Conservation (phyloP, 1,140 invertebrate species). For the Magallana gigas region DNA sequence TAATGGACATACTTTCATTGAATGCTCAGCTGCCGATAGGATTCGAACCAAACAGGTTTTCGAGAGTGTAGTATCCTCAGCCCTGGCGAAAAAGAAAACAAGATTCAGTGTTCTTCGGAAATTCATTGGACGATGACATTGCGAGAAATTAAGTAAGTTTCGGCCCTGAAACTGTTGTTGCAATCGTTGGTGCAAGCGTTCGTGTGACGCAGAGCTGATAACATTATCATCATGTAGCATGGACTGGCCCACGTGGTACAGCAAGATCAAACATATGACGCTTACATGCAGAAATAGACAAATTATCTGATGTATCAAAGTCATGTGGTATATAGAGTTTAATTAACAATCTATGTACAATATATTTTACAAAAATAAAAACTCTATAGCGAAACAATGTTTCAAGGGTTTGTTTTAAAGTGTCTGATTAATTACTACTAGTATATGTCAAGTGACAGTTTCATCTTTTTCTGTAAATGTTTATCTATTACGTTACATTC, state of each 20-base stretch:
- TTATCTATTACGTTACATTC: no score
- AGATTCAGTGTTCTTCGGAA: slow-evolving; percentile 64
- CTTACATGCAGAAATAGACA: not conserved
- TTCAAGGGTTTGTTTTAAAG: no score
- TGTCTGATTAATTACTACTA: no score
- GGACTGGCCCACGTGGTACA: not conserved
- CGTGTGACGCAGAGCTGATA: no score
- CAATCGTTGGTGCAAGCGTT: not conserved
- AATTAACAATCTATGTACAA: no score
- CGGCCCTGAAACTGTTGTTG: not conserved
- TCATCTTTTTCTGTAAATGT: no score
- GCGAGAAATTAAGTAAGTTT: not conserved
- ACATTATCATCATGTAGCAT: not conserved
- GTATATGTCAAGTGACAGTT: no score
- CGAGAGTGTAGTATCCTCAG: slow-evolving; percentile 90
- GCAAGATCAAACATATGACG: not conserved
- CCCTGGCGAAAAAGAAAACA: slow-evolving; percentile 79
- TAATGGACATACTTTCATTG: slow-evolving; percentile 92
- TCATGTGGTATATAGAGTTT: no score
- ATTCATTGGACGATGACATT: slow-evolving; percentile 24
- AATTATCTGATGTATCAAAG: no score
- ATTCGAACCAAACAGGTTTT: slow-evolving; percentile 94
- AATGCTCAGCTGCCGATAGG: slow-evolving; percentile 94
- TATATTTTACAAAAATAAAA: no score
- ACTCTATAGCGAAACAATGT: no score